Evolutionary conservation across 2,888 invertebrate species (phyloP).

Genomic region (Nomada flava): DNA sequence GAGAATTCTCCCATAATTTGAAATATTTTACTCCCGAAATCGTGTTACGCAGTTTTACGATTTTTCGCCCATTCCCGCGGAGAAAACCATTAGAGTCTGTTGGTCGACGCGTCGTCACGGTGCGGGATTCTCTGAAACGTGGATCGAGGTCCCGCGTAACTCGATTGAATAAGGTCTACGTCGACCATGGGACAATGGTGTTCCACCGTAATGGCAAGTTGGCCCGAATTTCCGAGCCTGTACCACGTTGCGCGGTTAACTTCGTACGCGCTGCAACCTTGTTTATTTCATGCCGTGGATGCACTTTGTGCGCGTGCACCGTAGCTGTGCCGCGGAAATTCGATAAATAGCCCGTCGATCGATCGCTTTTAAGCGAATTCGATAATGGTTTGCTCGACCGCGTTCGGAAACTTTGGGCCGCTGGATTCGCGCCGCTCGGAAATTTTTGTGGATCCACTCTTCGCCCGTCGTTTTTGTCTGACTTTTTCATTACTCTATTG

Average conservation of each 20-base stretch:
- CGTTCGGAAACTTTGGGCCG: background rate
- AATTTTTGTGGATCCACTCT: too few relatives aligned
- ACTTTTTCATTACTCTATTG: too few relatives aligned
- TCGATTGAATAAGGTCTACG: constrained; percentile 66
- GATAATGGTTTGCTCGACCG: constrained; percentile 35
- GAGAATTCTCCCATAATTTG: too few relatives aligned
- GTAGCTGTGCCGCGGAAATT: constrained; percentile 44
- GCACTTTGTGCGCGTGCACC: constrained; percentile 46
- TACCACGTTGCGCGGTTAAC: constrained; percentile 40
- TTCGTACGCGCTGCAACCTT: constrained; percentile 54
- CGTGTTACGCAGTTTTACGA: too few relatives aligned
- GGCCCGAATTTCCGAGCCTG: constrained; percentile 32
- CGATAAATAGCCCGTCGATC: constrained; percentile 51
- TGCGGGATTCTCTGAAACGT: background rate
- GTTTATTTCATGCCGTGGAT: constrained; percentile 49
- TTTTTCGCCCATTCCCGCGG: background rate
- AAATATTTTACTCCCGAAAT: too few relatives aligned
- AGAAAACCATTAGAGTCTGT: background rate
- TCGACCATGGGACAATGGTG: constrained; percentile 66
- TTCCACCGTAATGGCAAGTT: constrained; percentile 31
- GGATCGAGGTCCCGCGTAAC: constrained; percentile 56
- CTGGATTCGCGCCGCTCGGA: too few relatives aligned
- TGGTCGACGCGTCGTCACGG: background rate
- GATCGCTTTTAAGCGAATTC: constrained; percentile 45
- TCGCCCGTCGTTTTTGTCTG: too few relatives aligned